Conservation (phyloP, 2,888 invertebrate species). For the Unio pictorum region DNA sequence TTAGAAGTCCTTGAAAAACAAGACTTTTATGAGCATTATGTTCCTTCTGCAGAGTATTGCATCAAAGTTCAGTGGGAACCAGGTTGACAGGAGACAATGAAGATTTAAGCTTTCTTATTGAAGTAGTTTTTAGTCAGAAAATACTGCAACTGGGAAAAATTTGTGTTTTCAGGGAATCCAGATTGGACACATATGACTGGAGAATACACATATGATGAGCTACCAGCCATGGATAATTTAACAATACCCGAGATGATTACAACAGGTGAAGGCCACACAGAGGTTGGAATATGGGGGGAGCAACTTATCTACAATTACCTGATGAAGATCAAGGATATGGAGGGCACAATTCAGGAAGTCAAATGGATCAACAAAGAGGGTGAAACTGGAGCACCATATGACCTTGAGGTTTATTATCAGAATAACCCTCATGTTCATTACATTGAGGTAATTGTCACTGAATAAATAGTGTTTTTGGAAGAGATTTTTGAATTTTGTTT, state of each 20-base stretch:
- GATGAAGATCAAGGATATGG: constrained; percentile 33
- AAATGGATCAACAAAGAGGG: constrained; percentile 54
- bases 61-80: too few species aligned
- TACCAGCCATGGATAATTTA: constrained; percentile 42
- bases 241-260: constrained; percentile 20
- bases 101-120: too few species aligned
- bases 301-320: constrained; percentile 60
- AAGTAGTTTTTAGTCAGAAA: too few species aligned
- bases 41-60: too few species aligned
- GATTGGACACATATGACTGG: constrained; percentile 50
- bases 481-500: constrained; percentile 65
- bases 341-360: constrained; percentile 43
- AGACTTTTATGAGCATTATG: too few species aligned
- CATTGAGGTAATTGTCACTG: constrained; percentile 57
- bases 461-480: constrained; percentile 57
- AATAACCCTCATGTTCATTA: constrained; percentile 24
- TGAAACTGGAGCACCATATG: constrained; percentile 61
- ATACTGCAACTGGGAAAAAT: too few species aligned
- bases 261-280: constrained; percentile 24
- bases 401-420: constrained; percentile 55
- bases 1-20: too few species aligned
- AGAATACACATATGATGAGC: constrained; percentile 56
- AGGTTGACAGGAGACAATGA: too few species aligned
- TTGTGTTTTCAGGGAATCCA: constrained; percentile 46
- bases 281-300: constrained; percentile 66